Evolutionary conservation across 2,888 invertebrate genomes (phyloP).

Genomic region (Agrotis clavis): DNA sequence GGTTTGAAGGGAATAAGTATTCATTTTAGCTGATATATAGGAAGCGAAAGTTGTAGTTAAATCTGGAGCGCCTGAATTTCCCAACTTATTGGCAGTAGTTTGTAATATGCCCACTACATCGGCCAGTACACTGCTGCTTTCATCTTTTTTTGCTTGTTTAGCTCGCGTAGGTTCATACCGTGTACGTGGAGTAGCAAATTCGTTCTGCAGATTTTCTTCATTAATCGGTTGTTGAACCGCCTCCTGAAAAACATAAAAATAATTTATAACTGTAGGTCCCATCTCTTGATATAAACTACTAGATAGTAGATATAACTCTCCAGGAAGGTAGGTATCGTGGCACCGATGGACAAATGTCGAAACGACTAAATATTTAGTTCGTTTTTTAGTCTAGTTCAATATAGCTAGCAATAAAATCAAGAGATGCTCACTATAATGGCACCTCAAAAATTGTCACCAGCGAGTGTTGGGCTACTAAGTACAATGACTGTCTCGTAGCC

Average conservation of each 20-base stretch:
- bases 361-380: conserved; percentile 29
- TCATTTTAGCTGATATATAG: conserved; percentile 46
- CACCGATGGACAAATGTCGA: conserved; percentile 22
- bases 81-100: conserved; percentile 49
- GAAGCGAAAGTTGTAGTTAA: conserved; percentile 46
- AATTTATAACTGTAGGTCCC: conserved; percentile 24
- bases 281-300: conserved; percentile 12
- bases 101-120: conserved; percentile 45
- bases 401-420: conserved; percentile 29
- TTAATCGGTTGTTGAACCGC: conserved; percentile 34
- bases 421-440: conserved; percentile 29
- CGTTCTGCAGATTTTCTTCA: conserved; percentile 33
- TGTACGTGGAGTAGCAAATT: conserved; percentile 30
- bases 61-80: conserved; percentile 33
- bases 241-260: conserved; percentile 34
- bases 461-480: conserved; percentile 25
- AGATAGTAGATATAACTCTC: conserved; percentile 31
- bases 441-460: conserved; percentile 28
- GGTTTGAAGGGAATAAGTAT: conserved; percentile 43
- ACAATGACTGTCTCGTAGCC: conserved; percentile 24
- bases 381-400: conserved; percentile 29
- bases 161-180: conserved; percentile 30
- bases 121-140: conserved; percentile 26
- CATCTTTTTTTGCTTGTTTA: conserved; percentile 31
- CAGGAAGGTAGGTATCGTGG: conserved; percentile 31